These are phyloP conservation scores for Drosophila tani DNA, from an alignment of 1,140 invertebrate genomes.

Conservation along the genomic window DNA sequence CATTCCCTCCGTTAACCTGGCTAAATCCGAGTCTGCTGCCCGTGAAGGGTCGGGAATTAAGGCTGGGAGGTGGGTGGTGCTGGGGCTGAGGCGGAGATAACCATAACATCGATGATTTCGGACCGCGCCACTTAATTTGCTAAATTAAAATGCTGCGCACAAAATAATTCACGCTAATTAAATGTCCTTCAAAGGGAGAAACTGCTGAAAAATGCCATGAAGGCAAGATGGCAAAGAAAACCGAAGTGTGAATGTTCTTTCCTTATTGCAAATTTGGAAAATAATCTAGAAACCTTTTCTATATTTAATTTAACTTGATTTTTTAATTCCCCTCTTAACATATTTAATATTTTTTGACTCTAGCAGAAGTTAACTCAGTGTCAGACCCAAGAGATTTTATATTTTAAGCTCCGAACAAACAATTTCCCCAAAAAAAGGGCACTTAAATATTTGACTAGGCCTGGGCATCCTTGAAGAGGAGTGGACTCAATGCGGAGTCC, in stretches of 20 bases:
- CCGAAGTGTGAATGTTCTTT: slow-evolving; percentile 3
- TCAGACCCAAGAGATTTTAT: background rate
- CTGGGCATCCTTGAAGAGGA: background rate
- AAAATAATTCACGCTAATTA: slow-evolving; percentile 76
- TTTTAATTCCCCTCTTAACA: background rate
- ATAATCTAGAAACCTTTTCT: too few relatives aligned
- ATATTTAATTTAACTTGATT: background rate
- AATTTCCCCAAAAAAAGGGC: slow-evolving; percentile 1
- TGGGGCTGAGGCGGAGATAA: background rate
- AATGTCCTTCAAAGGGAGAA: slow-evolving; percentile 65
- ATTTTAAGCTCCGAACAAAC: background rate
- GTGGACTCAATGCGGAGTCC: slow-evolving; percentile 32
- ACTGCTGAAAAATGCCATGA: background rate
- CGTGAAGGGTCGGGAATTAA: background rate
- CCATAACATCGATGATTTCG: slow-evolving; percentile 30
- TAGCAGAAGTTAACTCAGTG: background rate
- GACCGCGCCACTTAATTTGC: slow-evolving; percentile 65
- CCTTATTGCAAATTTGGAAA: too few relatives aligned
- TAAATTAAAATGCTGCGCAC: slow-evolving; percentile 69
- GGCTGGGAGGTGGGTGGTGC: background rate
- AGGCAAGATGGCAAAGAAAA: background rate
- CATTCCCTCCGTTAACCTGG: slow-evolving; percentile 12
- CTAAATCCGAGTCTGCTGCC: slow-evolving; percentile 13
- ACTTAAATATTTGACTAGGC: slow-evolving; percentile 5
- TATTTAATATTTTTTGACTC: slow-evolving; percentile 1